Percentiles rank a stretch among this genome's conserved stretches.
These are phyloP conservation scores for Sander vitreus DNA, from an alignment of 2,113 vertebrate species.

Conservation along the genomic window DNA sequence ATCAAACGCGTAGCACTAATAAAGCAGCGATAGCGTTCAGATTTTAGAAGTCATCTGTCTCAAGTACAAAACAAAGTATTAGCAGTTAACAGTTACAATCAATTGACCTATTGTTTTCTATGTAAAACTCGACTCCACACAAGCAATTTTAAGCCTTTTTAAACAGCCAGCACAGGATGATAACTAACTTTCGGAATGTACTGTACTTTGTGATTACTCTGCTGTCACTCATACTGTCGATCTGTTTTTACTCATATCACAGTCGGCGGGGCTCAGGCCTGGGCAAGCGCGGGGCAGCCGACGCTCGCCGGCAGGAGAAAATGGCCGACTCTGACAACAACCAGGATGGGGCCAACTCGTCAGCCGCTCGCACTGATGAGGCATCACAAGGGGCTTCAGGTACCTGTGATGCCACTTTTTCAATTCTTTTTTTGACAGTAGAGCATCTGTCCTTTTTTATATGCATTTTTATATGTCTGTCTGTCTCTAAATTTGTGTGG, in stretches of 20 bases:
- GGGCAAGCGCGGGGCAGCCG: constrained; percentile 99
- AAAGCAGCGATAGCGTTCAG: too few relatives aligned
- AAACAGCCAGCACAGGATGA: too few relatives aligned
- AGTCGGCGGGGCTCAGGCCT: constrained; percentile 99
- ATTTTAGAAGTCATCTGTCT: too few relatives aligned
- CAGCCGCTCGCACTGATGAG: constrained; percentile 94
- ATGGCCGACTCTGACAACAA: constrained; percentile 99
- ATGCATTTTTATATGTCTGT: too few relatives aligned
- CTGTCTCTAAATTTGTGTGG: not conserved
- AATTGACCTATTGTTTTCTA: too few relatives aligned
- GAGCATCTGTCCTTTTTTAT: not conserved
- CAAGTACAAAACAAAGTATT: too few relatives aligned
- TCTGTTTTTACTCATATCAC: not conserved
- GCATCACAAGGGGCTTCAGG: constrained; percentile 98
- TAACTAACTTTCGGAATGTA: not conserved
- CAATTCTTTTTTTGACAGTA: not conserved
- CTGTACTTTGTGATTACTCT: not conserved
- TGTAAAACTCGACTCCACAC: too few relatives aligned
- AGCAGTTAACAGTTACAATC: too few relatives aligned
- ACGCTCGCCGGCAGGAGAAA: constrained; percentile 99
- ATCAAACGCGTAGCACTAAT: too few relatives aligned
- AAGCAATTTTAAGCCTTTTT: too few relatives aligned
- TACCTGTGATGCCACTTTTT: constrained; percentile 63
- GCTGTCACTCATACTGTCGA: not conserved
- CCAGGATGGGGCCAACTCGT: constrained; percentile 98